Base-by-base conservation (phyloP, 2,888 invertebrate species). In the Melitaea athalia region DNA sequence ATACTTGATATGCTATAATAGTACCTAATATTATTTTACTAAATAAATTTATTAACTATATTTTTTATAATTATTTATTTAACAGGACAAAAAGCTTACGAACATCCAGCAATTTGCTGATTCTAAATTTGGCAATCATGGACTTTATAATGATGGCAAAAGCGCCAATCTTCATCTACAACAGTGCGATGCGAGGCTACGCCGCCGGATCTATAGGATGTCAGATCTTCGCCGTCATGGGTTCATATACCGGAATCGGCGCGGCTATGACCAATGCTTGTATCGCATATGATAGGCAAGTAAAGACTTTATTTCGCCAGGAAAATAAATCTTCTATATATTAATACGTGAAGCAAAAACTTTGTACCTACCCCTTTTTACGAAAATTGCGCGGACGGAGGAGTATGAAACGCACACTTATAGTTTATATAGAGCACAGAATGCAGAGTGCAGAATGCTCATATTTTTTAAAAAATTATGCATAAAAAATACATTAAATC, bases 91-190 rank as follows among this genome's bases (percentile, higher is more conserved):
- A 96, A 87, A 93, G 94, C 72, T 88, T 96, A 63, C 93, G 96
- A 75, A 96, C 96, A 0, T 96, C 97, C 2, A 97, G 97, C 59
- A 97, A 97, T 81, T 94, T 97, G 81, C 95, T 97, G 70, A 97
- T 97, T 12, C 94, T 97, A 63, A 97, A 97, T 85, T 86, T 97
- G 81, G 96, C 97, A 0, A 89, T 97, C 68, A 95, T 96, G 77
- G 97, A 97, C 87, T 97, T 97, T 79, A 87, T 97, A 43, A 97
- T 97, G 97, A 97, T 97, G 97, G 85, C 94, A 45, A 97, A 97
- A 88, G 94, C 97, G 0, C 97, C 97, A 0, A 95, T 97, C 74
- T 97, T 97, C 84, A 96, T 97, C 76, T 97, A 96, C 86, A 97
- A 97, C 81, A 96, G 97, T 45, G 96, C 96, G 76, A 94, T 95